phyloP scores from a whole-genome alignment of 1,140 invertebrate genomes.

The Bursaphelenchus mucronatus region DNA sequence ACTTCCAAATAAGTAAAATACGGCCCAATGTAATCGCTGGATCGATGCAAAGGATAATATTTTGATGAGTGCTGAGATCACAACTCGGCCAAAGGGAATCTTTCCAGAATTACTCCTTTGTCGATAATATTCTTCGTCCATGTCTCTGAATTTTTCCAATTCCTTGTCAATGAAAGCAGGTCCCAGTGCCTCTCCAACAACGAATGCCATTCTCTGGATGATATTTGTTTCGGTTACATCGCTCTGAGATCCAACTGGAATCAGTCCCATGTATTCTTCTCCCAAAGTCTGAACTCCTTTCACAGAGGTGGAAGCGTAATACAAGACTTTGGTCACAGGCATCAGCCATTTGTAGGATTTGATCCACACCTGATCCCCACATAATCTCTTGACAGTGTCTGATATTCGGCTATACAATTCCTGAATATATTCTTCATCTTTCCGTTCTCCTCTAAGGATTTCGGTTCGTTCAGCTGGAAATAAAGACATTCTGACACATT shows the following conservation, averaged over 20 bases:
- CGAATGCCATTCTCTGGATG: conserved; percentile 24
- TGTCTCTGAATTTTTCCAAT: conserved; percentile 24
- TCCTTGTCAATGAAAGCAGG: conserved; percentile 25
- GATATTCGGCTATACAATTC: conserved; percentile 25
- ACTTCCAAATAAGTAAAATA: conserved; percentile 27
- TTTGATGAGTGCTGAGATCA: conserved; percentile 14
- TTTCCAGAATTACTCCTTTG: conserved; percentile 1
- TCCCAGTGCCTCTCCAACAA: conserved; percentile 29
- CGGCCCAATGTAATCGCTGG: conserved; percentile 20
- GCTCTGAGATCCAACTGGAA: conserved; percentile 34
- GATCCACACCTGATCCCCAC: conserved; percentile 43
- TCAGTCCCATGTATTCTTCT: conserved; percentile 52
- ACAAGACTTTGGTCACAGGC: conserved; percentile 31
- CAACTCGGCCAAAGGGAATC: background rate
- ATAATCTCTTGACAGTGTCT: conserved; percentile 21
- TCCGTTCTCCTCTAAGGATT: conserved; percentile 5
- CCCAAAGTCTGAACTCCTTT: conserved; percentile 49
- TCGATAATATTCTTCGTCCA: conserved; percentile 14
- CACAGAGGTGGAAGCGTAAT: conserved; percentile 41
- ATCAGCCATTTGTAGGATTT: conserved; percentile 32
- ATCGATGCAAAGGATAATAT: conserved; percentile 19
- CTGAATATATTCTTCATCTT: conserved; percentile 13
- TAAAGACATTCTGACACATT: background rate
- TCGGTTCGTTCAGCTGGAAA: conserved; percentile 1
- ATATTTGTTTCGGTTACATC: conserved; percentile 14